A percentile compares a stretch with the other conserved stretches of the same genome.
These are phyloP conservation scores for Chondrosia reniformis DNA, from an alignment of 37 sponge, comb jelly and placozoan species.

Conservation along the genomic window DNA sequence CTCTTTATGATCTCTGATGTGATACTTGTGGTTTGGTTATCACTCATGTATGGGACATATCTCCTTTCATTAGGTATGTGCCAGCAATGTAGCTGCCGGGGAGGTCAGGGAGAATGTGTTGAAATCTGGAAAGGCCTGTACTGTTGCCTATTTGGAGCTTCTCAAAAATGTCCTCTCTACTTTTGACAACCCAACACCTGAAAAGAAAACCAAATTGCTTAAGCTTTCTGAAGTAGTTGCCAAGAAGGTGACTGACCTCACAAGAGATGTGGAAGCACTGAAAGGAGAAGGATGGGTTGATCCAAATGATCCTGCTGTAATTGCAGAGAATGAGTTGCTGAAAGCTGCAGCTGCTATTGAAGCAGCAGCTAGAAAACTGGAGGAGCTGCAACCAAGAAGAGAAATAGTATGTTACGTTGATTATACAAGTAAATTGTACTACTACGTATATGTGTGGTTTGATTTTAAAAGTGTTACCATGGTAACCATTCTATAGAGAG, in stretches of 20 bases:
- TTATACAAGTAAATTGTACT: not conserved
- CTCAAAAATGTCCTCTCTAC: conserved; percentile 2
- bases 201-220: not conserved
- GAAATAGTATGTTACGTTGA: conserved; percentile 2
- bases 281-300: conserved; percentile 51
- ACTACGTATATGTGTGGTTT: not conserved
- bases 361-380: conserved; percentile 57
- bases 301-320: conserved; percentile 58
- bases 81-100: no score
- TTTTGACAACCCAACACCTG: conserved; percentile 14
- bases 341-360: conserved; percentile 63
- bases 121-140: not conserved
- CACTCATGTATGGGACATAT: no score
- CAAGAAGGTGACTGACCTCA: conserved; percentile 15
- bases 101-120: not conserved
- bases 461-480: not conserved
- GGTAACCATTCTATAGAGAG: not conserved
- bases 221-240: not conserved
- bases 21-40: no score
- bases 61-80: no score
- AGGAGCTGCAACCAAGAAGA: conserved; percentile 43
- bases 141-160: conserved; percentile 5
- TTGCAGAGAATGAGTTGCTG: conserved; percentile 59
- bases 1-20: no score
- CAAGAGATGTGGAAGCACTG: conserved; percentile 2